Evolutionary conservation across 2,888 invertebrate species (phyloP).

Genomic region (Oligia strigilis): DNA sequence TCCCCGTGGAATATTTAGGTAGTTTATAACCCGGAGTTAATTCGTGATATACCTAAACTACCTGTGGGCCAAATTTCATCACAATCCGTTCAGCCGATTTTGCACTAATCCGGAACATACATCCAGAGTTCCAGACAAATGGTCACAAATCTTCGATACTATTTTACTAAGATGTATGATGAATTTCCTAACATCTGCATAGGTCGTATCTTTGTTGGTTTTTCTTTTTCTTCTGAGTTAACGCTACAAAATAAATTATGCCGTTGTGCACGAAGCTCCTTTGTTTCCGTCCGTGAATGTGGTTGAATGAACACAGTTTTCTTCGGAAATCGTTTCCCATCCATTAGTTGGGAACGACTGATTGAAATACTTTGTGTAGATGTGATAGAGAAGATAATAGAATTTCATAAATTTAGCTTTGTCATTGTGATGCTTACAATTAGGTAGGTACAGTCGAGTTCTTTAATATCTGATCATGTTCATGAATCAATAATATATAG

Average conservation of each 20-base stretch:
- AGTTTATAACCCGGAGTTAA: neutral
- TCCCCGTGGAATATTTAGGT: neutral
- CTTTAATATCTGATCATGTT: too few relatives aligned
- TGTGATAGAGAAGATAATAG: slow-evolving; percentile 24
- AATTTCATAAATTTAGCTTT: neutral
- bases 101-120: neutral
- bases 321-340: slow-evolving; percentile 36
- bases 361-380: slow-evolving; percentile 45
- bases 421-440: slow-evolving; percentile 8
- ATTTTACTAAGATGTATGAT: neutral
- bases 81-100: neutral
- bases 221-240: slow-evolving; percentile 8
- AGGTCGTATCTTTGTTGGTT: neutral
- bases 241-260: slow-evolving; percentile 22
- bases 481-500: too few relatives aligned
- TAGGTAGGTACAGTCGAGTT: too few relatives aligned
- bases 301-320: slow-evolving; percentile 46
- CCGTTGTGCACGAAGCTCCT: slow-evolving; percentile 22
- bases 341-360: slow-evolving; percentile 24
- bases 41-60: neutral
- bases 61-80: neutral
- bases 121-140: neutral
- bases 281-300: slow-evolving; percentile 32
- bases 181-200: neutral
- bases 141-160: neutral